Conservation (phyloP, 2,113 vertebrate genomes). For the Ancistrus triradiatus region DNA sequence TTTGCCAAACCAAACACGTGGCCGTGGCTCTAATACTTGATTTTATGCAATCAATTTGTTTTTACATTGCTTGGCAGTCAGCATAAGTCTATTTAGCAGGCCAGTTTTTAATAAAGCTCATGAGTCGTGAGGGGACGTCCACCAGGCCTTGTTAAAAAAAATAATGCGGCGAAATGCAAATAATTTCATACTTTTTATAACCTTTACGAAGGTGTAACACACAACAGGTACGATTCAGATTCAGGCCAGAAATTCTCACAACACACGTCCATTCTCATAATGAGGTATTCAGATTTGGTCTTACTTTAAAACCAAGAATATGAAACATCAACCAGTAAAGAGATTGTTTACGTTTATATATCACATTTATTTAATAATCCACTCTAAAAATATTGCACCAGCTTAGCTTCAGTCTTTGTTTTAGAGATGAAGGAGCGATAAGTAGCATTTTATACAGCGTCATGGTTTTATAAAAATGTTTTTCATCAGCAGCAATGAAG, state of each 20-base stretch:
- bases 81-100: too few relatives aligned
- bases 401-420: background rate
- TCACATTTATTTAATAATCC: slow-evolving; percentile 7
- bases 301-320: slow-evolving; percentile 15
- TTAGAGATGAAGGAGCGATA: slow-evolving; percentile 26
- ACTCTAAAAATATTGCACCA: background rate
- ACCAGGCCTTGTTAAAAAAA: too few relatives aligned
- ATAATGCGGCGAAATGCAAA: too few relatives aligned
- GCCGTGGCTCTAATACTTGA: too few relatives aligned
- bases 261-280: slow-evolving; percentile 33
- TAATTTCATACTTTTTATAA: too few relatives aligned
- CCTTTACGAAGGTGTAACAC: slow-evolving; percentile 50
- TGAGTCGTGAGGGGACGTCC: too few relatives aligned
- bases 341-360: background rate
- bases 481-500: too few relatives aligned
- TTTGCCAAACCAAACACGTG: too few relatives aligned
- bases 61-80: too few relatives aligned
- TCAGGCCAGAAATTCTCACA: slow-evolving; percentile 33
- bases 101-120: too few relatives aligned
- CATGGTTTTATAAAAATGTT: too few relatives aligned
- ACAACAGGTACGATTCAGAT: slow-evolving; percentile 38
- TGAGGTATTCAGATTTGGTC: slow-evolving; percentile 49
- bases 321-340: slow-evolving; percentile 36
- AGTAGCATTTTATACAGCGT: slow-evolving; percentile 31
- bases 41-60: too few relatives aligned